A percentile compares a stretch with the other conserved stretches of the same genome.
phyloP scores from a whole-genome alignment of 2,797 vertebrate species.

The Gymnoscopelus microlampas region DNA sequence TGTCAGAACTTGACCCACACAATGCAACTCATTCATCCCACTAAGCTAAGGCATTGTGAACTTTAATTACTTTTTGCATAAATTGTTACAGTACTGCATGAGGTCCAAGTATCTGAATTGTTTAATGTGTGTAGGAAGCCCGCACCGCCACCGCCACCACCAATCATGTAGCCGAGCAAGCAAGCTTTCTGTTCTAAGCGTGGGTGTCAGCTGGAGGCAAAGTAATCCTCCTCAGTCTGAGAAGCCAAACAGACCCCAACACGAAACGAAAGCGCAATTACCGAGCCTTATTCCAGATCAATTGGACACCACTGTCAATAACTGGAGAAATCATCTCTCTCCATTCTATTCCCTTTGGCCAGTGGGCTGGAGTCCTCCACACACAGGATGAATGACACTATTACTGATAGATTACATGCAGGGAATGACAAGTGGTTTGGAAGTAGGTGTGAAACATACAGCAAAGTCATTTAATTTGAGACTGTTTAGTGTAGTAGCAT shows the following conservation, averaged over 20 bases:
- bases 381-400: conserved; percentile 3
- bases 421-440: background rate
- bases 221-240: conserved; percentile 65
- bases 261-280: conserved; percentile 76
- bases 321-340: conserved; percentile 36
- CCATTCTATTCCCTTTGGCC: conserved; percentile 20
- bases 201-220: conserved; percentile 69
- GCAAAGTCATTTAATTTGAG: background rate
- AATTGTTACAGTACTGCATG: background rate
- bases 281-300: conserved; percentile 67
- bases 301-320: conserved; percentile 58
- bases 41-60: background rate
- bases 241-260: conserved; percentile 67
- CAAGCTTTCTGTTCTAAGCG: conserved; percentile 39
- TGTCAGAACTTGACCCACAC: background rate
- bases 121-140: conserved; percentile 34
- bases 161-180: conserved; percentile 26
- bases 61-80: conserved; percentile 10
- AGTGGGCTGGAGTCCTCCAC: conserved; percentile 12
- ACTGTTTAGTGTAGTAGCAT: background rate
- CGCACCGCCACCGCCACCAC: too few relatives aligned
- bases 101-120: conserved; percentile 25
- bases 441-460: background rate
- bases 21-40: background rate
- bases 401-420: conserved; percentile 2